Evolutionary conservation across 1,140 invertebrate species (phyloP).

Genomic region (Drosophila sturtevanti): DNA sequence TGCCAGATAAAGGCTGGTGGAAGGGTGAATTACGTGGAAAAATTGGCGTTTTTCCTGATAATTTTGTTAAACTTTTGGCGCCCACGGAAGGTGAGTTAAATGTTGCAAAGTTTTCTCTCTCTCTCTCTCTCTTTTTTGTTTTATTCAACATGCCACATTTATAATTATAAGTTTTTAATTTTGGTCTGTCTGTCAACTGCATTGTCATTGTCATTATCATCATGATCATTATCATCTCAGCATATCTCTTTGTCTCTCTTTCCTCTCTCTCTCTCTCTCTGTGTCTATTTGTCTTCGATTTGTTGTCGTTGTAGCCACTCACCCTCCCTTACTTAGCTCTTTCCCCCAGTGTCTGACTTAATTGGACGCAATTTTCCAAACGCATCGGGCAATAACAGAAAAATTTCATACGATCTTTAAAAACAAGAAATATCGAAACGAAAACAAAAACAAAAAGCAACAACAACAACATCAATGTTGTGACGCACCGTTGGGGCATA

Average conservation of each 20-base stretch:
- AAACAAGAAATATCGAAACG: slow-evolving; percentile 7
- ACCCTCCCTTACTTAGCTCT: background rate
- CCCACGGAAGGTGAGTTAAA: slow-evolving; percentile 83
- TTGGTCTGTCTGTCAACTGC: slow-evolving; percentile 55
- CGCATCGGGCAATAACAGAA: slow-evolving; percentile 34
- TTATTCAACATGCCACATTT: slow-evolving; percentile 5
- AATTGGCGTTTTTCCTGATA: slow-evolving; percentile 97
- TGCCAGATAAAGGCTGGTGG: slow-evolving; percentile 98
- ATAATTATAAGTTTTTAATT: slow-evolving; percentile 49
- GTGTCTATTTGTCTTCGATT: background rate
- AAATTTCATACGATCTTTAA: slow-evolving; percentile 26
- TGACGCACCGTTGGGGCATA: slow-evolving; percentile 36
- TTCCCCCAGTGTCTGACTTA: slow-evolving; percentile 8
- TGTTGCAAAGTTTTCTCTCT: background rate
- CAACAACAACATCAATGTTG: slow-evolving; percentile 34
- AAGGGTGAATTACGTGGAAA: slow-evolving; percentile 95
- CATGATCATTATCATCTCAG: slow-evolving; percentile 42
- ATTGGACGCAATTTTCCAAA: slow-evolving; percentile 60
- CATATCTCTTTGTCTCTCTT: no score
- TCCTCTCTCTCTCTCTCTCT: slow-evolving; percentile 9
- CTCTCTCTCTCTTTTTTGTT: no score
- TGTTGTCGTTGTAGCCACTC: no score
- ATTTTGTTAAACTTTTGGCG: slow-evolving; percentile 92
- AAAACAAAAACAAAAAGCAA: no score
- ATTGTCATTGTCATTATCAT: slow-evolving; percentile 17